Base-by-base conservation (phyloP, 2,888 invertebrate species). In the Podabrus alpinus region DNA sequence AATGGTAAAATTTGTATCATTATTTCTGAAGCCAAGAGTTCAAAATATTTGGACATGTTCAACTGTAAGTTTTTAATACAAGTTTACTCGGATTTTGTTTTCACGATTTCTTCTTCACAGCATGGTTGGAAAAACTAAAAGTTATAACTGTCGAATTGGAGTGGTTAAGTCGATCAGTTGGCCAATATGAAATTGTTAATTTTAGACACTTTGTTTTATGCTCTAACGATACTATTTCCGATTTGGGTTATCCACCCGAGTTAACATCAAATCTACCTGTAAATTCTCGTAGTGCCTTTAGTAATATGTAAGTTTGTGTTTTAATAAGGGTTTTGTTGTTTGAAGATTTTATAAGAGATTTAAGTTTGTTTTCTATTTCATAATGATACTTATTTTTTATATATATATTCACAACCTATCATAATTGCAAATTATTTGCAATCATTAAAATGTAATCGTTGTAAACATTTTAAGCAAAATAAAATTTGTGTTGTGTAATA, bases 91-190 rank as follows among this genome's bases (percentile, higher is more conserved):
- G 16, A 19, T 64, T 21, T 62, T 25, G 19, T 67, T 62, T 59
- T 69, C 7, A 62, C 60, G 25, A 72, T 61, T 79, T 75, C n/a
- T 77, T 21, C 59, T 78, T 72, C 77, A 72, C 84, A 87, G 87
- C 73, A n/a, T 86, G 85, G 85, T 75, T 85, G 62, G 83, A 85
- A 74, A 78, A 69, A 61, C 83, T 84, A 61, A 82, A 83, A 79
- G 82, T 84, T 4, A 80, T 84, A 3, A 86, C 87, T 3, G 86
- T 87, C 2, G 87, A 87, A 72, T 77, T 87, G 10, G 86, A 87
- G 79, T 87, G 87, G 87, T 78, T 87, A 21, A 85, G 84, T 74
- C 80, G 81, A 72, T 86, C 85, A 2, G 84, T 87, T 4, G 86
- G 85, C 0, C 85, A 86, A 69, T 87, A 86, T 73, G 81, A 85